Conservation (phyloP, 2,888 invertebrate genomes). For the Cerceris rybyensis region DNA sequence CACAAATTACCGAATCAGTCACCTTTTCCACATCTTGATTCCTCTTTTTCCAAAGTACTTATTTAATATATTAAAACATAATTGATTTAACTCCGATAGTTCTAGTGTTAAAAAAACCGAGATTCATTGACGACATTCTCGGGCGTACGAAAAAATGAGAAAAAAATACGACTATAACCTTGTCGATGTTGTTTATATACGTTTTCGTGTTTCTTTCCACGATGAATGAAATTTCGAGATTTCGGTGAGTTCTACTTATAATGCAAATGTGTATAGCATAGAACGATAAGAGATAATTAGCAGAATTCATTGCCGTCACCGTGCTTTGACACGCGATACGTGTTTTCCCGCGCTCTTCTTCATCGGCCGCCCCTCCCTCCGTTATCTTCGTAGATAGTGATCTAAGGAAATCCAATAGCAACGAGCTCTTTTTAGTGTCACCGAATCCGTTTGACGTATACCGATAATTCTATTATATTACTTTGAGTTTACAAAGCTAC, state of each 20-base stretch:
- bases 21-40: no score
- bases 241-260: not conserved
- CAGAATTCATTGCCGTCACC: conserved; percentile 18
- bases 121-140: no score
- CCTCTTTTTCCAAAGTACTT: no score
- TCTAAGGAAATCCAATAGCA: not conserved
- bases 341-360: conserved; percentile 46
- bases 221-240: not conserved
- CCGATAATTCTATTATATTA: not conserved
- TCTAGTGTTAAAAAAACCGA: no score
- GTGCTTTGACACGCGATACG: conserved; percentile 19
- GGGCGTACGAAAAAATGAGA: no score
- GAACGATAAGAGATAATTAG: conserved; percentile 23
- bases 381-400: not conserved
- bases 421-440: not conserved
- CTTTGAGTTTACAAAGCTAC: not conserved
- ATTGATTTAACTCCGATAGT: no score
- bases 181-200: no score
- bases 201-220: not conserved
- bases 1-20: no score
- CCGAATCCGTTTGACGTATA: not conserved
- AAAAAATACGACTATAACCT: no score
- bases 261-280: not conserved
- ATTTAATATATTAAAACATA: no score
- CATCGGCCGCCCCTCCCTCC: not conserved